These are phyloP conservation scores for Hydrolagus colliei DNA, from an alignment of 2,797 vertebrate genomes.

Conservation along the genomic window DNA sequence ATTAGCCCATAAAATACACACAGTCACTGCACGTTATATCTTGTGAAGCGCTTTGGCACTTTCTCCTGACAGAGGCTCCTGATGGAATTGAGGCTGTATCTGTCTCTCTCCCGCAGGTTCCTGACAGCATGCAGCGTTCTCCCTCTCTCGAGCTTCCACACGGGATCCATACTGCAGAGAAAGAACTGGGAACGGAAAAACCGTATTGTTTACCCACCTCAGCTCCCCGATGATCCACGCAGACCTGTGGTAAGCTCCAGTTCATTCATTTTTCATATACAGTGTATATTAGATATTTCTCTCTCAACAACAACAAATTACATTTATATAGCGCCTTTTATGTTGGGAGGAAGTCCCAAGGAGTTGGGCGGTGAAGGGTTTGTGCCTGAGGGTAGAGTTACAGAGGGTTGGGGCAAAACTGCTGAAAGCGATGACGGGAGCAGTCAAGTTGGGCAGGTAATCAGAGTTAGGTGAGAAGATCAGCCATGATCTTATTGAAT, in stretches of 20 bases:
- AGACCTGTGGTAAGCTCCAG: constrained; percentile 75
- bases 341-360: no score
- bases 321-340: no score
- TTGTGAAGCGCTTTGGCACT: no score
- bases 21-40: no score
- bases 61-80: no score
- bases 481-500: no score
- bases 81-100: not conserved
- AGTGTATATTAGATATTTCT: not conserved
- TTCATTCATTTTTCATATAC: no score
- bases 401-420: not conserved
- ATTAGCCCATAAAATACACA: no score
- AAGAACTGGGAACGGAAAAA: constrained; percentile 83
- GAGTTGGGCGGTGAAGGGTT: no score
- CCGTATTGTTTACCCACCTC: constrained; percentile 68
- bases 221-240: constrained; percentile 69
- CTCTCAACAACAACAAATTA: not conserved
- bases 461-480: no score
- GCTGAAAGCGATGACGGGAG: no score
- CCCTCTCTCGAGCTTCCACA: constrained; percentile 65
- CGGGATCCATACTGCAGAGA: constrained; percentile 50
- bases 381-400: not conserved
- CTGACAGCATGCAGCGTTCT: constrained; percentile 38
- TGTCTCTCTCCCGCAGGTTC: constrained; percentile 42
- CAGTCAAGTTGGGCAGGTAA: no score